phyloP scores from a whole-genome alignment of 1,140 invertebrate genomes.

The Scylla paramamosain region DNA sequence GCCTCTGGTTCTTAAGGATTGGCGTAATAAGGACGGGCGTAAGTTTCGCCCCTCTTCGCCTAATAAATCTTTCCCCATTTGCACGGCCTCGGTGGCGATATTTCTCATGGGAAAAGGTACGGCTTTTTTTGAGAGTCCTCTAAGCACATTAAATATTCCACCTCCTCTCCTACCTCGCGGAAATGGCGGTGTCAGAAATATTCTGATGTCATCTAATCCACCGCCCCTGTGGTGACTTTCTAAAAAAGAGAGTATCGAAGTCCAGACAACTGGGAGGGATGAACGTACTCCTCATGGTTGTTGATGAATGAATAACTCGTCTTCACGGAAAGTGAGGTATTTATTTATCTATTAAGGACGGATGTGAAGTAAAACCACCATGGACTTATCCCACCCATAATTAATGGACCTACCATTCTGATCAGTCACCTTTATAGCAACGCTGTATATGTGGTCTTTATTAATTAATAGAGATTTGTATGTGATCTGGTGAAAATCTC shows the following conservation, averaged over 20 bases:
- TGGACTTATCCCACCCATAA: slow-evolving; percentile 4
- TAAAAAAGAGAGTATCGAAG: slow-evolving; percentile 19
- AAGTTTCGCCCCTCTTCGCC: slow-evolving; percentile 8
- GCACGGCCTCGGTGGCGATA: slow-evolving; percentile 8
- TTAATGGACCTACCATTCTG: not conserved
- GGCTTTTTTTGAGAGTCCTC: slow-evolving; percentile 29
- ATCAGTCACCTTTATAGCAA: slow-evolving; percentile 26
- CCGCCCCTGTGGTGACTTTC: not conserved
- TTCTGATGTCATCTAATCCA: not conserved
- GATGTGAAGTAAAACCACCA: slow-evolving; percentile 11
- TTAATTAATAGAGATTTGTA: not conserved
- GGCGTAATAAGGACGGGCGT: too few species aligned
- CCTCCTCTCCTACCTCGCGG: slow-evolving; percentile 19
- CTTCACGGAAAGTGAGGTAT: not conserved
- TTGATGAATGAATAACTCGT: not conserved
- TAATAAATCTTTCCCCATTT: not conserved
- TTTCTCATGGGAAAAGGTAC: not conserved
- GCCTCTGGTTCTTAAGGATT: slow-evolving; percentile 38
- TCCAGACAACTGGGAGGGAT: slow-evolving; percentile 4
- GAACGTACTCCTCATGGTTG: not conserved
- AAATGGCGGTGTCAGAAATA: slow-evolving; percentile 21
- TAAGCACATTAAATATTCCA: slow-evolving; percentile 31
- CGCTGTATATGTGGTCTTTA: not conserved
- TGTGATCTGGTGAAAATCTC: too few species aligned
- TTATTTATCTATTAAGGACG: slow-evolving; percentile 25